Conservation (phyloP, 2,888 invertebrate species). For the Luperina testacea region DNA sequence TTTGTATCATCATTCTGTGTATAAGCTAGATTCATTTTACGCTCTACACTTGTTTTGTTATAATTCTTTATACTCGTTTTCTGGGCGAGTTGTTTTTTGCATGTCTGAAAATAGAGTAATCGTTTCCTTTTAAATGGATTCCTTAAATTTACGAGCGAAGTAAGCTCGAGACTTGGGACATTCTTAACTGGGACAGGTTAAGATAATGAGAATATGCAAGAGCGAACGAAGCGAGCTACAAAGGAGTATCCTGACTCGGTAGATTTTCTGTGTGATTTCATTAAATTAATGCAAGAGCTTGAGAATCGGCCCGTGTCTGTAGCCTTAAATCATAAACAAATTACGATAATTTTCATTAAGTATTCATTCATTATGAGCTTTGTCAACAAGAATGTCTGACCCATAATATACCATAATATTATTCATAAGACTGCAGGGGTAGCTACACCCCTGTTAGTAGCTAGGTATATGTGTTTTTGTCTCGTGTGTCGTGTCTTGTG, state of each 20-base stretch:
- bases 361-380: background rate
- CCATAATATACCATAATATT: too few relatives aligned
- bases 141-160: background rate
- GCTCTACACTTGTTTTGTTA: background rate
- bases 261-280: background rate
- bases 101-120: slow-evolving; percentile 38
- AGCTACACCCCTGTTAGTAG: too few relatives aligned
- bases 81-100: slow-evolving; percentile 28
- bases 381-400: background rate
- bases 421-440: too few relatives aligned
- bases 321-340: background rate
- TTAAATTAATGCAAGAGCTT: background rate
- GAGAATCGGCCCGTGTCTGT: background rate
- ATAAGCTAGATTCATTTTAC: background rate
- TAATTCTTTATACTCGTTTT: slow-evolving; percentile 18
- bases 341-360: background rate
- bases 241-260: background rate
- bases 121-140: background rate
- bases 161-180: background rate
- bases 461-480: too few relatives aligned
- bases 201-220: background rate
- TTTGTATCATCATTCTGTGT: background rate
- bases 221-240: background rate
- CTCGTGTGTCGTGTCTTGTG: background rate
- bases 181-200: background rate